Conservation (phyloP, 2,888 invertebrate genomes). For the Agrochola lychnidis region DNA sequence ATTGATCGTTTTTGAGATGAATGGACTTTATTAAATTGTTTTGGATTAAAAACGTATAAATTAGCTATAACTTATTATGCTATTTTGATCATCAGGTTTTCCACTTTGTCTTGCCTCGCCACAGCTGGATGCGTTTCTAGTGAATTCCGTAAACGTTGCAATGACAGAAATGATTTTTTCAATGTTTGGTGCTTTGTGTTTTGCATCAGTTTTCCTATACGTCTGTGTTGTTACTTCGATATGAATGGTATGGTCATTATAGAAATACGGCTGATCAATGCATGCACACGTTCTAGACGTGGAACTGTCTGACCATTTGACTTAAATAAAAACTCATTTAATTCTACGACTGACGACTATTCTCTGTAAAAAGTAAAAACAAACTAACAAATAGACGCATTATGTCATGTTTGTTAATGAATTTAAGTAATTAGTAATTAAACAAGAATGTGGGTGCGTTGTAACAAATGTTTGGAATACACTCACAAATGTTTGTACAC, state of each 20-base stretch:
- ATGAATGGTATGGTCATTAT: conserved; percentile 9
- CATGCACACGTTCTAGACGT: conserved; percentile 40
- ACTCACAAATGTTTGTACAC: conserved; percentile 40
- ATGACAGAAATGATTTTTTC: background rate
- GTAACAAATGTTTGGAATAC: conserved; percentile 35
- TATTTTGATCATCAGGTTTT: background rate
- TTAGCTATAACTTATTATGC: background rate
- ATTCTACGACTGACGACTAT: background rate
- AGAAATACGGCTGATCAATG: conserved; percentile 43
- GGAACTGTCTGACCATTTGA: background rate
- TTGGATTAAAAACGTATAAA: background rate
- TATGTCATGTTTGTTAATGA: conserved; percentile 27
- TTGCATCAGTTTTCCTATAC: background rate
- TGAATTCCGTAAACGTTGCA: background rate
- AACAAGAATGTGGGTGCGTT: conserved; percentile 45
- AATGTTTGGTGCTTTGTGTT: background rate
- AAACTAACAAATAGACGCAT: background rate
- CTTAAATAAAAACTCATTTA: background rate
- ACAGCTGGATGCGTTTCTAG: background rate
- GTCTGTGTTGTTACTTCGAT: background rate
- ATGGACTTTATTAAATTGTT: background rate
- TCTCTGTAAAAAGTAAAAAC: background rate
- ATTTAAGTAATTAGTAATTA: conserved; percentile 43
- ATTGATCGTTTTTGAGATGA: background rate
- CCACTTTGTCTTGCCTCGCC: background rate